Conservation (phyloP, 2,888 invertebrate genomes). For the Linnaemya vulpina region DNA sequence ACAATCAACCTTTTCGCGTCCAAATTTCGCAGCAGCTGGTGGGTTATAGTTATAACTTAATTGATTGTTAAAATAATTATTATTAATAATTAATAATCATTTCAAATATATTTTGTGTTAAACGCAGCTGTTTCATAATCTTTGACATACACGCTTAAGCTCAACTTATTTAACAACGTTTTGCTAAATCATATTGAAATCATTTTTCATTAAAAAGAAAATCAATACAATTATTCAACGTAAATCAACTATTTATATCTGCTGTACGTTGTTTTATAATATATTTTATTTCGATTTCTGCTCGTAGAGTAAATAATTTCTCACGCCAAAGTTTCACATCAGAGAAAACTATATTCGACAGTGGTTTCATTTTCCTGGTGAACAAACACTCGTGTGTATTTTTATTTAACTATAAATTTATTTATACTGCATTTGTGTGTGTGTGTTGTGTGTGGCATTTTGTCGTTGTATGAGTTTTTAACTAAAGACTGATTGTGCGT, state of each 20-base stretch:
- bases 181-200: background rate
- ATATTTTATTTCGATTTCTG: background rate
- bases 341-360: background rate
- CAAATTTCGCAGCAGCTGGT: too few species aligned
- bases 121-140: too few species aligned
- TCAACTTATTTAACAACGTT: too few species aligned
- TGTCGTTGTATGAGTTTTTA: background rate
- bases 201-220: background rate
- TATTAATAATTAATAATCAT: too few species aligned
- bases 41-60: too few species aligned
- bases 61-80: too few species aligned
- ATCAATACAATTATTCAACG: background rate
- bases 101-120: too few species aligned
- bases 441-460: background rate
- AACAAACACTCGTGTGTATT: background rate
- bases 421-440: background rate
- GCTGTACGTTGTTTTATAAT: background rate
- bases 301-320: background rate
- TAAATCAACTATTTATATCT: constrained; percentile 11
- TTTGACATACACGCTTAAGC: too few species aligned
- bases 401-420: background rate
- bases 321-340: background rate
- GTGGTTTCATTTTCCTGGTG: constrained; percentile 1
- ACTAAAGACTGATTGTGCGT: background rate
- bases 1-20: too few species aligned